phyloP scores from a whole-genome alignment of 1,140 invertebrate genomes.

The Drosophila paulistorum region DNA sequence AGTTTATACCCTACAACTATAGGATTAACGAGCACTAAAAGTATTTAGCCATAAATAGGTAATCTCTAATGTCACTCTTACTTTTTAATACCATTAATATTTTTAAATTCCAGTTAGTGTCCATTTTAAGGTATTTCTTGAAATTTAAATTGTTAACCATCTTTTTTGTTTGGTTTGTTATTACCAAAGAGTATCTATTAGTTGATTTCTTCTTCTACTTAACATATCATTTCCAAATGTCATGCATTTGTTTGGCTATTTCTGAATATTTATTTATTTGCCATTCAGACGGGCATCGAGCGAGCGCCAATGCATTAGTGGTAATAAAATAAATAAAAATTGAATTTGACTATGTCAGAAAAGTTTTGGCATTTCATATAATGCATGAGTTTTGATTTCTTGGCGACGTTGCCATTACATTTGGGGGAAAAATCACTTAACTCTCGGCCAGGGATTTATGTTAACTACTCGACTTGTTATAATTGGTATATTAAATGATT shows the following conservation, averaged over 20 bases:
- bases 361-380: conserved; percentile 74
- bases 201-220: neutral
- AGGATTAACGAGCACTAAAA: neutral
- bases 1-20: neutral
- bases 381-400: conserved; percentile 81
- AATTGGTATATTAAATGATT: conserved; percentile 82
- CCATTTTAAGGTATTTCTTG: too few species aligned
- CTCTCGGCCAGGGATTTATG: conserved; percentile 70
- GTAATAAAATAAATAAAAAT: conserved; percentile 81
- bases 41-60: too few species aligned
- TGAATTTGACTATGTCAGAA: conserved; percentile 80
- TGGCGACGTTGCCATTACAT: conserved; percentile 49
- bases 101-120: too few species aligned
- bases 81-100: too few species aligned
- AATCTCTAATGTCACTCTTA: too few species aligned
- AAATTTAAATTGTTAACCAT: too few species aligned
- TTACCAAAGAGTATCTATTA: neutral
- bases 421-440: conserved; percentile 66
- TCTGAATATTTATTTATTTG: conserved; percentile 76
- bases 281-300: conserved; percentile 40
- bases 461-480: conserved; percentile 81
- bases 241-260: conserved; percentile 55
- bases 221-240: conserved; percentile 44
- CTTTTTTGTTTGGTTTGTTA: too few species aligned
- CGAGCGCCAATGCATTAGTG: conserved; percentile 72